A percentile compares a stretch with the other conserved stretches of the same genome.
phyloP scores from a whole-genome alignment of 2,888 invertebrate species.

The Lasioglossum marginatum region DNA sequence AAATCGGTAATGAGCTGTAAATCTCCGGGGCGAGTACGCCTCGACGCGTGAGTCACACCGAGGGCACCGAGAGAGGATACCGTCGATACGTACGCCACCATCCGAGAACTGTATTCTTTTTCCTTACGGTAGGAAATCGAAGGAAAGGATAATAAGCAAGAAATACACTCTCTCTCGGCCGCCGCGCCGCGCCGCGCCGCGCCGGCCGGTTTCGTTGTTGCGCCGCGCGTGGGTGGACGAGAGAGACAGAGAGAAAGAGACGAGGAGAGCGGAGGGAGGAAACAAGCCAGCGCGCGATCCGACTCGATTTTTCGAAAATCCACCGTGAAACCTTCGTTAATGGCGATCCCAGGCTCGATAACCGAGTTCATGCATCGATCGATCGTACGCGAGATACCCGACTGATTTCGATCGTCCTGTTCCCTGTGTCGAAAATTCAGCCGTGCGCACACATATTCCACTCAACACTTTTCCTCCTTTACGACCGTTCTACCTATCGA shows the following conservation, averaged over 20 bases:
- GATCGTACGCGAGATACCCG: conserved; percentile 53
- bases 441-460: background rate
- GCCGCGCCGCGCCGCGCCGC: conserved; percentile 15
- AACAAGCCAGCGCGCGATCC: conserved; percentile 47
- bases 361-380: conserved; percentile 61
- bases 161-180: conserved; percentile 77
- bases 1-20: conserved; percentile 84
- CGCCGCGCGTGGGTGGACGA: conserved; percentile 71
- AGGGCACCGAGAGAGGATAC: conserved; percentile 60
- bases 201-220: conserved; percentile 74
- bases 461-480: background rate
- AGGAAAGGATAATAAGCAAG: conserved; percentile 84
- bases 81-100: conserved; percentile 56
- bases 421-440: conserved; percentile 54
- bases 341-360: conserved; percentile 63
- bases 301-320: conserved; percentile 70
- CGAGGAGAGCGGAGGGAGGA: conserved; percentile 40
- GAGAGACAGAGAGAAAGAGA: conserved; percentile 28
- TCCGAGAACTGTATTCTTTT: conserved; percentile 64
- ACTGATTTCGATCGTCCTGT: conserved; percentile 45
- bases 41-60: conserved; percentile 69
- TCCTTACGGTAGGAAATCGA: conserved; percentile 77
- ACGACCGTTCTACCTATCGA: background rate
- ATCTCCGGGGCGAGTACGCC: conserved; percentile 69
- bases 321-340: conserved; percentile 72